These are phyloP conservation scores for Turritopsis dohrnii DNA, from an alignment of 30 jellyfish, hydroid and myxozoan species.

Conservation along the genomic window DNA sequence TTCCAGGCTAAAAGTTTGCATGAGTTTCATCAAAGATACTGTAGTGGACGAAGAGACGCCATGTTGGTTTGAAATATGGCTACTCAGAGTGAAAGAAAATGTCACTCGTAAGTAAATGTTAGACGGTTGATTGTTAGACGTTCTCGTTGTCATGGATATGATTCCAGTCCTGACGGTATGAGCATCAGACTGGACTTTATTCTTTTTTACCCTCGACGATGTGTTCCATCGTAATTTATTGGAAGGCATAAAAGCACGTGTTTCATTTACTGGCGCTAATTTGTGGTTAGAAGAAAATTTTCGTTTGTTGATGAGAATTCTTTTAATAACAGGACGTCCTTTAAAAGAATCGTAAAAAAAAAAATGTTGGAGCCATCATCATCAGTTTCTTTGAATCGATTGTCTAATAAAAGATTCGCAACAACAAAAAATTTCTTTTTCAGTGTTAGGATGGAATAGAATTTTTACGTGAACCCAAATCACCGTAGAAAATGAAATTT, in stretches of 20 bases:
- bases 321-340: neutral
- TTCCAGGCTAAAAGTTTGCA: conserved; percentile 78
- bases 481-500: no score
- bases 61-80: conserved; percentile 97
- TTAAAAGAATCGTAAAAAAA: neutral
- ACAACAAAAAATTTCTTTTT: no score
- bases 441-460: no score
- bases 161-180: no score
- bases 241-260: neutral
- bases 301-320: neutral
- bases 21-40: conserved; percentile 93
- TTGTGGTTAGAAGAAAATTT: neutral
- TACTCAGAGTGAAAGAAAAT: conserved; percentile 72
- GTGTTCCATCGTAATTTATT: neutral
- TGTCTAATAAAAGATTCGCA: no score
- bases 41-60: conserved; percentile 98
- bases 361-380: no score
- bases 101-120: conserved; percentile 53
- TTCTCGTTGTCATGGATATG: no score
- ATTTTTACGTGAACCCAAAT: no score
- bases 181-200: no score
- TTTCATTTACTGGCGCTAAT: neutral
- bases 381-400: no score
- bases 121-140: no score
- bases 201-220: no score